A percentile compares a stretch with the other conserved stretches of the same genome.
Evolutionary conservation across 2,113 vertebrate genomes (phyloP).

Genomic region (Petaurus breviceps): DNA sequence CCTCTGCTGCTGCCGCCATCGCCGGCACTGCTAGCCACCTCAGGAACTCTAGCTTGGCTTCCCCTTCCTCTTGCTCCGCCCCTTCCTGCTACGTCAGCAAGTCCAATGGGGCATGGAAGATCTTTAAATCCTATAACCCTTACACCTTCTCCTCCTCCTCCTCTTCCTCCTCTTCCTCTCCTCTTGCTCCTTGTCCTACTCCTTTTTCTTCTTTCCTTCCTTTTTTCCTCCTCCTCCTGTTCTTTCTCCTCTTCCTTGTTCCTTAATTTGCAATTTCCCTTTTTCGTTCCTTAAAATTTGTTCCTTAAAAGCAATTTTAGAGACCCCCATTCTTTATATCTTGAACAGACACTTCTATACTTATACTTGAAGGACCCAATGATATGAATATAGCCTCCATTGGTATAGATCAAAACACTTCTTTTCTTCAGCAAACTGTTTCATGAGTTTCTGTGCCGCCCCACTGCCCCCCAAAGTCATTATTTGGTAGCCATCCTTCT

Average conservation of each 20-base stretch:
- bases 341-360: neutral
- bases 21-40: too few relatives aligned
- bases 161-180: neutral
- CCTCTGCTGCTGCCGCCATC: too few relatives aligned
- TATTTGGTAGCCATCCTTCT: neutral
- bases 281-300: too few relatives aligned
- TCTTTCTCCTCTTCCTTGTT: neutral
- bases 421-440: neutral
- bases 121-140: too few relatives aligned
- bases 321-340: neutral
- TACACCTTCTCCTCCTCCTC: too few relatives aligned
- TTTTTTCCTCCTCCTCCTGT: neutral
- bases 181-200: too few relatives aligned
- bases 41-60: too few relatives aligned
- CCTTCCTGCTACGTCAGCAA: too few relatives aligned
- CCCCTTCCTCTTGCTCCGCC: too few relatives aligned
- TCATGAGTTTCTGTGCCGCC: neutral
- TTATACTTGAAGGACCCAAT: neutral
- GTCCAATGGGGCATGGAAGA: too few relatives aligned
- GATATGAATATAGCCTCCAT: too few relatives aligned
- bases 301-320: neutral
- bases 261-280: neutral
- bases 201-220: fast-evolving
- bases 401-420: too few relatives aligned
- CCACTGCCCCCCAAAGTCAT: neutral